Evolutionary conservation across 2,888 invertebrate genomes (phyloP).

Genomic region (Diploptera punctata): DNA sequence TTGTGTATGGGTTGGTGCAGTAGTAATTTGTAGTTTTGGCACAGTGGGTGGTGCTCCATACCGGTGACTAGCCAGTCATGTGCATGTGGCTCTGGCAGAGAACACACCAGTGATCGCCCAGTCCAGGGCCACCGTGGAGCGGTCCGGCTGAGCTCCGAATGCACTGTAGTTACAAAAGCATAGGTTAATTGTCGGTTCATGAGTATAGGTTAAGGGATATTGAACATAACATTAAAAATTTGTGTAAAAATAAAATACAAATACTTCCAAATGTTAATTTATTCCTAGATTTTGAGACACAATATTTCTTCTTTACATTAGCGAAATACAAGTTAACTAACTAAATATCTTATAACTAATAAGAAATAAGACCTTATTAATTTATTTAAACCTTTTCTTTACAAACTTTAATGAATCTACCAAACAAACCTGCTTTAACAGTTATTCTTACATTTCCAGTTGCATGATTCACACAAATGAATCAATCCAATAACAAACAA

Average conservation of each 20-base stretch:
- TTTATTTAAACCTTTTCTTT: slow-evolving; percentile 5
- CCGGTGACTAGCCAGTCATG: too few species aligned
- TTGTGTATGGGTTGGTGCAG: too few species aligned
- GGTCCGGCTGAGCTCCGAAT: too few species aligned
- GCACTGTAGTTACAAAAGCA: too few species aligned
- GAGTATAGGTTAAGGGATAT: too few species aligned
- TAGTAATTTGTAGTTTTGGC: too few species aligned
- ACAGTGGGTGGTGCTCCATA: too few species aligned
- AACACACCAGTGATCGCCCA: too few species aligned
- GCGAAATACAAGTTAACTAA: slow-evolving; percentile 42
- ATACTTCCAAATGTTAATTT: slow-evolving; percentile 30
- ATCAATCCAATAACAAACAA: not conserved
- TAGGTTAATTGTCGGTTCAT: too few species aligned
- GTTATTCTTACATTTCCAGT: not conserved
- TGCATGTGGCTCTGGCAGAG: too few species aligned
- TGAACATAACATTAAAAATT: too few species aligned
- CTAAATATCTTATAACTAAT: slow-evolving; percentile 33
- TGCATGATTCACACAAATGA: not conserved
- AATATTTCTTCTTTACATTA: slow-evolving; percentile 39
- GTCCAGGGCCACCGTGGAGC: too few species aligned
- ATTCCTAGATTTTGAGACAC: slow-evolving; percentile 34
- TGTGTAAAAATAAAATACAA: not conserved
- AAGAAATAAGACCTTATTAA: slow-evolving; percentile 21
- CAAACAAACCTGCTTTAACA: slow-evolving; percentile 8
- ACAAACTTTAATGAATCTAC: slow-evolving; percentile 16